Evolutionary conservation across 2,113 vertebrate species (phyloP).

Genomic region (Coryphaenoides rupestris): DNA sequence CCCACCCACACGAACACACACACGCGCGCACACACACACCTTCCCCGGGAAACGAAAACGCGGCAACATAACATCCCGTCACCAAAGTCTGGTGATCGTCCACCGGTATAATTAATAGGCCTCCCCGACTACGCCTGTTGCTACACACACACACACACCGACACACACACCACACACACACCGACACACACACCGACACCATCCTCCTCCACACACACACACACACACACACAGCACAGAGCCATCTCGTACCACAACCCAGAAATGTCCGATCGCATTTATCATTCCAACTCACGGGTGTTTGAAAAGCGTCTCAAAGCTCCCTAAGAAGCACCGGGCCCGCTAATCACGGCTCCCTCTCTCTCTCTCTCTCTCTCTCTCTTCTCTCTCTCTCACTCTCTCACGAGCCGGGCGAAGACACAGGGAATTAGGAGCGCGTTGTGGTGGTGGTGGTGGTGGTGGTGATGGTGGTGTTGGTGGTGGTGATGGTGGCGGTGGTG

Average conservation of each 20-base stretch:
- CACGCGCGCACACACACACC: slow-evolving; percentile 41
- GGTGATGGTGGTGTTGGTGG: slow-evolving; percentile 62
- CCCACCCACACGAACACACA: slow-evolving; percentile 28
- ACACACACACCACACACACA: slow-evolving; percentile 53
- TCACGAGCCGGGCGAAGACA: slow-evolving; percentile 65
- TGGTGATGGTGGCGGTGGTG: slow-evolving; percentile 62
- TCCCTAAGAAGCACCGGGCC: slow-evolving; percentile 57
- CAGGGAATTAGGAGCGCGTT: slow-evolving; percentile 62
- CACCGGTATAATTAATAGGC: slow-evolving; percentile 64
- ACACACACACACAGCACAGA: slow-evolving; percentile 53
- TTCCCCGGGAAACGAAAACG: slow-evolving; percentile 31
- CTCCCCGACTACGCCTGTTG: neutral
- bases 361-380: no score
- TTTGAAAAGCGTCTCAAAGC: slow-evolving; percentile 55
- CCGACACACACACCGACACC: no score
- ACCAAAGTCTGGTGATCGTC: slow-evolving; percentile 66
- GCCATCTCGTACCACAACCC: slow-evolving; percentile 69
- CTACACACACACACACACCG: no score
- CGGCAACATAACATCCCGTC: slow-evolving; percentile 47
- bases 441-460: slow-evolving; percentile 59
- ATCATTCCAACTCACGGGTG: slow-evolving; percentile 32
- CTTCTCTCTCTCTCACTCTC: no score
- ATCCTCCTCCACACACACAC: no score
- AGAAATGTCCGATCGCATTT: slow-evolving; percentile 70
- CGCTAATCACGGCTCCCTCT: slow-evolving; percentile 61